Conservation (phyloP, 2,888 invertebrate genomes). For the Mesorhabditis spiculigera region DNA sequence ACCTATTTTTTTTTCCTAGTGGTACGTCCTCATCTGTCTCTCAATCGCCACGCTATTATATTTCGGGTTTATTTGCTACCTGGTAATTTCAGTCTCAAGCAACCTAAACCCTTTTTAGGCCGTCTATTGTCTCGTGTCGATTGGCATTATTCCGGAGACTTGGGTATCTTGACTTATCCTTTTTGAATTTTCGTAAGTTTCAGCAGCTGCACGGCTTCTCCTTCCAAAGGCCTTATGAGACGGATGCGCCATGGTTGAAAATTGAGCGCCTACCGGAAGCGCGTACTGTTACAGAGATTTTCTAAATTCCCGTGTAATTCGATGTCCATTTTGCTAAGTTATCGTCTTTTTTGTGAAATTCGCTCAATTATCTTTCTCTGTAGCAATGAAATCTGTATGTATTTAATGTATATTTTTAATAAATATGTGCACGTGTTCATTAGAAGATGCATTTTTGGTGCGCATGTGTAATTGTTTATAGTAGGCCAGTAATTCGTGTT, state of each 20-base stretch:
- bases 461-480: no score
- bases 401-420: no score
- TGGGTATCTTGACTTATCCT: conserved; percentile 11
- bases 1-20: conserved; percentile 27
- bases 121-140: conserved; percentile 32
- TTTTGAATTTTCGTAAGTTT: background rate
- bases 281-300: background rate
- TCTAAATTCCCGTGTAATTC: background rate
- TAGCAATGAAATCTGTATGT: no score
- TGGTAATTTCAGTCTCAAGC: conserved; percentile 65
- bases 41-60: conserved; percentile 70
- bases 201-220: conserved; percentile 14
- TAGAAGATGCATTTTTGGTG: no score
- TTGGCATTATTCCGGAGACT: conserved; percentile 29
- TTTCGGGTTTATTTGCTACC: conserved; percentile 72
- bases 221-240: conserved; percentile 20
- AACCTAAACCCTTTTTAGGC: conserved; percentile 20
- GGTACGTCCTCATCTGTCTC: conserved; percentile 62
- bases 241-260: conserved; percentile 23
- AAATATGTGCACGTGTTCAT: no score
- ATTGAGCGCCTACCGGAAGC: background rate
- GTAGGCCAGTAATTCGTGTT: no score
- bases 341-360: no score
- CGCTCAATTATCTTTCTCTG: no score
- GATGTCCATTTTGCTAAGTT: no score